Base-by-base conservation (phyloP, 2,797 vertebrate species). In the Crypturellus tataupa region DNA sequence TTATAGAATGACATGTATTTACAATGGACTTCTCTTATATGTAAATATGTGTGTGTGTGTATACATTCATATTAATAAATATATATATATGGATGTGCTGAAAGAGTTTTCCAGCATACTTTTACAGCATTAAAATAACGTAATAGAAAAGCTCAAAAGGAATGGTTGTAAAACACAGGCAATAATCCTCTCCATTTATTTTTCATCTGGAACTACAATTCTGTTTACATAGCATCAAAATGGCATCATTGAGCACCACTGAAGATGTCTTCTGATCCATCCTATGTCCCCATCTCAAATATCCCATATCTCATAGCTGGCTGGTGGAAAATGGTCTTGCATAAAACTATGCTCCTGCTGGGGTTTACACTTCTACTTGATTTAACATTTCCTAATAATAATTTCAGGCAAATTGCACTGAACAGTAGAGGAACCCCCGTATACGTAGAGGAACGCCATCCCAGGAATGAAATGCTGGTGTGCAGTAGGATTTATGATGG, bases 361-460 rank as follows among this genome's bases (percentile, higher is more conserved):
- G 44, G 25, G 49, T 33, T 91, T 96, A 85, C 47, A 11, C 53
- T 96, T 89, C 72, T 59, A 17, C 80, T 86, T 80, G n/a, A 95
- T 93, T 94, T 92, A 89, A 76, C 93, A 91, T 97, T 96, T 96
- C 88, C 86, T 94, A 93, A 51, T 70, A 90, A 89, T 62, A 76
- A 71, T 80, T 95, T 84, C 69, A 95, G 67, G 69, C 65, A 95
- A 85, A 82, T 91, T 81, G 37, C 19, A 14, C n/a, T 73, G 68
- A 33, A 71, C 49, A n/a, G 59, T 17, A 64, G 81, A 90, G 35
- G 25, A 87, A 80, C 19, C 24, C 37, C 72, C 33, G 53, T 27
- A 46, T 17, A 40, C 4, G 16, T 13, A 3, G 17, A 15, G 13
- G 40, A 42, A 42, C 40, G 6, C 1, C 25, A 62, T n/a, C 37